phyloP scores from a whole-genome alignment of 1,140 invertebrate species.

The Delia radicum region DNA sequence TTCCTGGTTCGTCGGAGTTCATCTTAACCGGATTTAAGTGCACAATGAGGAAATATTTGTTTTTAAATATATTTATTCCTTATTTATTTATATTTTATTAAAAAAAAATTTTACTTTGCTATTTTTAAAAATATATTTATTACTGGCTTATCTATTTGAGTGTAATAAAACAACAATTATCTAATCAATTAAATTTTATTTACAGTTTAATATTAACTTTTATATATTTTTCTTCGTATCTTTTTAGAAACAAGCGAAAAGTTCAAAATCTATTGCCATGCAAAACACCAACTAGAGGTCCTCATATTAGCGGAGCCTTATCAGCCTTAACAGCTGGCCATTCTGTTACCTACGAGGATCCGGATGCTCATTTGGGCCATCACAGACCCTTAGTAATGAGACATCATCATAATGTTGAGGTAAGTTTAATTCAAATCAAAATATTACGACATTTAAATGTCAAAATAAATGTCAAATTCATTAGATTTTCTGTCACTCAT shows the following conservation, averaged over 20 bases:
- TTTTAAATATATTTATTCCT: no score
- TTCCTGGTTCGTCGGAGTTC: no score
- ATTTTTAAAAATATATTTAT: no score
- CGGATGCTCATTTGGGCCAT: conserved; percentile 52
- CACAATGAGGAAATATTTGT: no score
- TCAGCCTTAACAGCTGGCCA: conserved; percentile 40
- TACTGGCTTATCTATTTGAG: no score
- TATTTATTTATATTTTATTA: no score
- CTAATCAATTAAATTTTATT: background rate
- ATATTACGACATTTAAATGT: background rate
- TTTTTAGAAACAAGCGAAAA: conserved; percentile 69
- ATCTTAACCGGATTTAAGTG: no score
- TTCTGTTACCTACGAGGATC: conserved; percentile 66
- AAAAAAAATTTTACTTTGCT: no score
- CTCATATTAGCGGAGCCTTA: conserved; percentile 55
- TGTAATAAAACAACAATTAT: background rate
- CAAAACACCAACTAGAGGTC: conserved; percentile 64
- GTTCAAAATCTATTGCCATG: conserved; percentile 70
- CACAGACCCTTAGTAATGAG: conserved; percentile 52
- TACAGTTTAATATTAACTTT: background rate
- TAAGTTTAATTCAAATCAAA: conserved; percentile 38
- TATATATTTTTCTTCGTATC: conserved; percentile 25
- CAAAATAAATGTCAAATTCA: background rate
- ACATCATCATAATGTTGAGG: conserved; percentile 53
- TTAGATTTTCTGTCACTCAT: background rate